Evolutionary conservation across 1,140 invertebrate genomes (phyloP), one percentile per base, ranked within the genome.

Genomic region (Choristoneura fumiferana): DNA sequence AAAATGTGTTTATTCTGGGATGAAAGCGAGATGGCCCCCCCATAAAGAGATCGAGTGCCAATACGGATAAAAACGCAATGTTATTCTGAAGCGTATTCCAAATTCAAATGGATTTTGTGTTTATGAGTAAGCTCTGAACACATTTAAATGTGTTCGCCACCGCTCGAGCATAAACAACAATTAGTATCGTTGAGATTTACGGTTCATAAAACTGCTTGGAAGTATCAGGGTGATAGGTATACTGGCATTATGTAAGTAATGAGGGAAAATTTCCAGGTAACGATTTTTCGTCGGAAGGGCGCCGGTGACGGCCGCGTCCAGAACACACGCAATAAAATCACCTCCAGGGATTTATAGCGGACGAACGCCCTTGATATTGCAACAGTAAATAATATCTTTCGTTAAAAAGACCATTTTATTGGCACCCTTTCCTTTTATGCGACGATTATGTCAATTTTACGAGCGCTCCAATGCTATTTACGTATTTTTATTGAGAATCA

Each of bases 1-100:
- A 84, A 83, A 84, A 81, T 84, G 78, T 81, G 78, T 84, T 84
- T 84, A 84, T 81, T 80, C 58, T 78, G 71, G 67, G 64, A 74
- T 72, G 73, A 69, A 73, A 74, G 67, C 71, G 78, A 73, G 71
- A 73, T 73, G 70, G 67, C 49, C 65, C 55, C 22, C 49, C 68
- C 67, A 70, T 83, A 76, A 79, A 73, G 69, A 81, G 72, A 78
- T 76, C 65, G 70, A 76, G 69, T 66, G 65, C 60, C 64, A 57
- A 75, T 64, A 65, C 68, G 60, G 63, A 72, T 71, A 67, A 71
- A 75, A 69, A 59, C 62, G 39, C 64, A 57, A 62, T 54, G 66
- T 64, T 63, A 65, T 69, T 60, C 63, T 52, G 40, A 56, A 62
- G 57, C 38, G 38, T 62, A 63, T 71, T 69, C 45, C 54, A 58